Conservation (phyloP, 2,888 invertebrate genomes). For the Teleiodes luculella region DNA sequence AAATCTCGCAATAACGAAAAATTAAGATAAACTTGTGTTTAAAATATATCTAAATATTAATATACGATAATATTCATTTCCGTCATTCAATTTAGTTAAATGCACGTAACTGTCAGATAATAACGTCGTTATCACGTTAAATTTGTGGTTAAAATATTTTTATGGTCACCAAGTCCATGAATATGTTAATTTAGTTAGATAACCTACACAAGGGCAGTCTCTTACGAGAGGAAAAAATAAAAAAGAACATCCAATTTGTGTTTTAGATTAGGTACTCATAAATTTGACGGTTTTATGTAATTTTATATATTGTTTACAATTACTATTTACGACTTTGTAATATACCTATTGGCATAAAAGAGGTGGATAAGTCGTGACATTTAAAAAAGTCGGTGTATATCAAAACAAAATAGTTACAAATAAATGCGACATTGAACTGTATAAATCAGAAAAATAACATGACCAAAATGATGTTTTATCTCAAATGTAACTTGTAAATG, state of each 20-base stretch:
- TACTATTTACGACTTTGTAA: background rate
- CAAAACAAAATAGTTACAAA: background rate
- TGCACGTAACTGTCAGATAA: background rate
- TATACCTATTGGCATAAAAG: background rate
- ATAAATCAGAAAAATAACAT: background rate
- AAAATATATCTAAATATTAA: too few species aligned
- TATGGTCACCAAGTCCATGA: slow-evolving; percentile 32
- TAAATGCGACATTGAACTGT: background rate
- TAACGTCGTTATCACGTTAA: background rate
- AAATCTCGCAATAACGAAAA: too few species aligned
- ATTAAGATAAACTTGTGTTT: too few species aligned
- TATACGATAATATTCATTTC: background rate
- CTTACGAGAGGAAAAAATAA: slow-evolving; percentile 4
- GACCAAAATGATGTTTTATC: too few species aligned
- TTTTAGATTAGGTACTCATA: slow-evolving; percentile 5
- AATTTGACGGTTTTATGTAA: slow-evolving; percentile 3
- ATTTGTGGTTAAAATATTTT: slow-evolving; percentile 27
- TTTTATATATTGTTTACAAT: background rate
- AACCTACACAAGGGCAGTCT: slow-evolving; percentile 6
- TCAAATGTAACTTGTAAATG: too few species aligned
- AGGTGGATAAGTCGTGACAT: background rate
- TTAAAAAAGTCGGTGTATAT: background rate
- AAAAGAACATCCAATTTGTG: background rate
- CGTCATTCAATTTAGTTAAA: background rate
- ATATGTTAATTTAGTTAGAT: slow-evolving; percentile 36